Conservation (phyloP, 64 coral and sea anemone genomes). For the Stichodactyla mertensii region DNA sequence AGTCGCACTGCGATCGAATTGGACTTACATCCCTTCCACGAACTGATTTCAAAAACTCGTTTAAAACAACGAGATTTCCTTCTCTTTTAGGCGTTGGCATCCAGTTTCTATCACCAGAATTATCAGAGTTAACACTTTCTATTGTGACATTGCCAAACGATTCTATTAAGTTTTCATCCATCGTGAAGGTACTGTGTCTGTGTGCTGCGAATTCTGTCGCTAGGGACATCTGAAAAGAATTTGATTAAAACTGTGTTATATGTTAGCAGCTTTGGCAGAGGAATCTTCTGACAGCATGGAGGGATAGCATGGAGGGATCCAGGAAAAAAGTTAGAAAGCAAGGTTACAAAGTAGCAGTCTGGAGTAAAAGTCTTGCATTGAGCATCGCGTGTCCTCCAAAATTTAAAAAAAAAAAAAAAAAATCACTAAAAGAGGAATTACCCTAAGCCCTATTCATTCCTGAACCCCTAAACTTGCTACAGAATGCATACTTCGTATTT, state of each 20-base stretch:
- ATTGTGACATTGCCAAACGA: not conserved
- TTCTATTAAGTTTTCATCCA: too few relatives aligned
- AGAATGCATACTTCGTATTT: not conserved
- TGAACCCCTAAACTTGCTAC: too few relatives aligned
- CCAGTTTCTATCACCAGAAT: constrained; percentile 4
- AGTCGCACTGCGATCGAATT: constrained; percentile 19
- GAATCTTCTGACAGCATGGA: not conserved
- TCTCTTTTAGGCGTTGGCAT: constrained; percentile 8
- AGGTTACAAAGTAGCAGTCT: too few relatives aligned
- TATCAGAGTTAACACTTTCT: not conserved
- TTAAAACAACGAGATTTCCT: constrained; percentile 5
- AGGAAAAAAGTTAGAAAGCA: too few relatives aligned
- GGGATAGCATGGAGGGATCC: too few relatives aligned
- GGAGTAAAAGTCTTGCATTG: too few relatives aligned
- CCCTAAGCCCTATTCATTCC: too few relatives aligned
- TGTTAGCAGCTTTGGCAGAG: not conserved
- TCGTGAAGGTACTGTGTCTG: too few relatives aligned
- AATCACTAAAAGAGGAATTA: too few relatives aligned
- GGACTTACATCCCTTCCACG: constrained; percentile 19
- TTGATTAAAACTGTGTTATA: not conserved
- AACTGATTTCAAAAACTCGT: not conserved
- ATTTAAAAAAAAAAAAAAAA: too few relatives aligned
- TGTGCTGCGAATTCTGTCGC: too few relatives aligned
- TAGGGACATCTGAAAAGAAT: constrained; percentile 11
- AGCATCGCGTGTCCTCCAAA: too few relatives aligned